These are phyloP conservation scores for Mycogona germanica DNA, from an alignment of 2,888 invertebrate species.

Conservation along the genomic window DNA sequence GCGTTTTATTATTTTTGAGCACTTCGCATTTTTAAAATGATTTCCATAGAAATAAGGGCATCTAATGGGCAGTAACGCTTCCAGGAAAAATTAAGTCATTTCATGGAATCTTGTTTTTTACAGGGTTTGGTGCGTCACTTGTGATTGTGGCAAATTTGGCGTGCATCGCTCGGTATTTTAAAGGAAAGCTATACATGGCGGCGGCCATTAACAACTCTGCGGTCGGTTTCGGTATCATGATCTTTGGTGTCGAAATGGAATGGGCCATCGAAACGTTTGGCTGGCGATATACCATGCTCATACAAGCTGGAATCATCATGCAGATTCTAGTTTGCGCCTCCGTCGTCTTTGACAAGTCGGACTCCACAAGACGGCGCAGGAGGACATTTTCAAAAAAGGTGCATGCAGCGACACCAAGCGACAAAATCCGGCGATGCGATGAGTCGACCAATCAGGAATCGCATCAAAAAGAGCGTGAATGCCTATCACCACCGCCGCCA, in stretches of 20 bases:
- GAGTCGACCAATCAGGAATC: too few relatives aligned
- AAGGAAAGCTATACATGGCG: neutral
- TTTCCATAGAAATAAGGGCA: too few relatives aligned
- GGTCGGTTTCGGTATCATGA: slow-evolving; percentile 4
- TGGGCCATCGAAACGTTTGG: slow-evolving; percentile 8
- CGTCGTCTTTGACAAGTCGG: neutral
- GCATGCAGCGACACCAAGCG: too few relatives aligned
- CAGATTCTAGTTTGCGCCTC: neutral
- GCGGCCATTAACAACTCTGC: slow-evolving; percentile 1
- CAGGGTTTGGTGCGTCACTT: neutral
- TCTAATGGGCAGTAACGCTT: neutral
- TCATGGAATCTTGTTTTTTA: neutral
- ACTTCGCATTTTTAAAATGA: too few relatives aligned
- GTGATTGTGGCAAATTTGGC: neutral
- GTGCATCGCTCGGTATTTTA: neutral
- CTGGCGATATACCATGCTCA: slow-evolving; percentile 11
- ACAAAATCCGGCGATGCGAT: too few relatives aligned
- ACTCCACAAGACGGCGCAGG: too few relatives aligned
- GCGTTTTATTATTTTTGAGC: too few relatives aligned
- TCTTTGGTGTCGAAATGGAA: slow-evolving; percentile 8
- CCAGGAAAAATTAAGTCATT: neutral
- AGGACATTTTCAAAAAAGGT: too few relatives aligned
- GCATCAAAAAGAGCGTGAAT: too few relatives aligned
- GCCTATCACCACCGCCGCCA: too few relatives aligned
- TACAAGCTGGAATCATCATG: slow-evolving; percentile 7